Conservation (phyloP, 2,113 vertebrate genomes). For the Tinamus guttatus region DNA sequence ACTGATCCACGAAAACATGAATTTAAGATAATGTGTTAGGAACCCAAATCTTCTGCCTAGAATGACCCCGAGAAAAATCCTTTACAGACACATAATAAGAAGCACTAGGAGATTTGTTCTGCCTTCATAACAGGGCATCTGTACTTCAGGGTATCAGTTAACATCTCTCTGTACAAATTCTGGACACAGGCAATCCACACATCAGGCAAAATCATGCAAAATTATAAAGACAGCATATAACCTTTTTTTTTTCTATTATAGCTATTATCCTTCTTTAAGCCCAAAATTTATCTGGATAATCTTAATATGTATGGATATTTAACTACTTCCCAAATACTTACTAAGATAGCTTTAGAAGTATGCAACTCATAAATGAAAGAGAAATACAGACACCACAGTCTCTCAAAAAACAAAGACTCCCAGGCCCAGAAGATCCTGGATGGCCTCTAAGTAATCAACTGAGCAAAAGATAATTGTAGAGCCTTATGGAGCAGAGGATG, state of each 20-base stretch:
- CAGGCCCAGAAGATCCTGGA: background rate
- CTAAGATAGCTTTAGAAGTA: background rate
- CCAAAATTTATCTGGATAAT: background rate
- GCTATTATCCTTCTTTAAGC: background rate
- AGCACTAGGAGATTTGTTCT: background rate
- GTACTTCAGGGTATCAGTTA: background rate
- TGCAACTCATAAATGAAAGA: background rate
- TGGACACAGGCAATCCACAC: background rate
- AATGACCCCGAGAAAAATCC: background rate
- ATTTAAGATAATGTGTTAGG: background rate
- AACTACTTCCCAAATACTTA: background rate
- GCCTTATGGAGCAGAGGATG: background rate
- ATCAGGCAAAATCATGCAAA: background rate
- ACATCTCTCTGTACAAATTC: background rate
- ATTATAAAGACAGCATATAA: background rate
- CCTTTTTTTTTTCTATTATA: rapidly evolving
- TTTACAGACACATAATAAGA: background rate
- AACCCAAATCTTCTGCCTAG: background rate
- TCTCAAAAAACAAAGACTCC: background rate
- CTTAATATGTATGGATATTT: background rate
- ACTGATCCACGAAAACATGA: rapidly evolving
- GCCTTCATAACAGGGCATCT: background rate
- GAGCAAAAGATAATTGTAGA: background rate
- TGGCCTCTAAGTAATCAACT: background rate
- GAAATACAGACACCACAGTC: background rate